Conservation (phyloP, 2,888 invertebrate genomes). For the Drosophila birchii region DNA sequence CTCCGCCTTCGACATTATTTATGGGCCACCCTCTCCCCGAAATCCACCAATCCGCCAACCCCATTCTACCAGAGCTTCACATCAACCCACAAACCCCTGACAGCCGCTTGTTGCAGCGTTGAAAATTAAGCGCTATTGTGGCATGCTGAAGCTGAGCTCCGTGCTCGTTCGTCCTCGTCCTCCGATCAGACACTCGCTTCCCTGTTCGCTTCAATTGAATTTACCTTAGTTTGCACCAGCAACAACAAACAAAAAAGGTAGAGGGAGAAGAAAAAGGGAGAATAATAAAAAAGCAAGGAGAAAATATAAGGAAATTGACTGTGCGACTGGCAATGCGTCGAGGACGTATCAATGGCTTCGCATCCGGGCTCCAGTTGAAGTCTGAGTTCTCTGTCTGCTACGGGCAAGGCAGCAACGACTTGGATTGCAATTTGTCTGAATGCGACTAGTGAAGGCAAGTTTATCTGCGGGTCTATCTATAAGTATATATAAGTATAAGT, state of each 20-base stretch:
- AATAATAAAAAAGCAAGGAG: constrained; percentile 27
- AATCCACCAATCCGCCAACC: constrained; percentile 10
- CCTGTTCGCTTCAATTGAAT: constrained; percentile 71
- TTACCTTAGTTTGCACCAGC: constrained; percentile 67
- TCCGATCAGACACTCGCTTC: constrained; percentile 35
- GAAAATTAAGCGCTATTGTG: constrained; percentile 75
- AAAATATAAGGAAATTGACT: constrained; percentile 63
- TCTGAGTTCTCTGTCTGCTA: constrained; percentile 28
- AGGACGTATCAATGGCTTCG: constrained; percentile 55
- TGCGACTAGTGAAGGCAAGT: constrained; percentile 47
- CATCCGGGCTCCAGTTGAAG: constrained; percentile 12
- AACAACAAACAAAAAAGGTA: constrained; percentile 11
- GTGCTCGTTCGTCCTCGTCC: constrained; percentile 10
- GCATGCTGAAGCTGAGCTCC: constrained; percentile 42
- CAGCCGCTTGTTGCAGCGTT: constrained; percentile 53
- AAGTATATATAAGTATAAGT: constrained; percentile 71
- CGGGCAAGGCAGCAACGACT: constrained; percentile 40
- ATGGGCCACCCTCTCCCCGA: constrained; percentile 39
- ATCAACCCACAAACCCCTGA: constrained; percentile 3
- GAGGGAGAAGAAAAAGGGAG: not conserved
- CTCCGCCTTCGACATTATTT: constrained; percentile 48
- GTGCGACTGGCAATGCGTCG: constrained; percentile 28
- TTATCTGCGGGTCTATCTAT: constrained; percentile 57
- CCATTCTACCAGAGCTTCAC: not conserved
- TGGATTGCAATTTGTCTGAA: constrained; percentile 70